phyloP scores from a whole-genome alignment of 2,888 invertebrate species.

The Oxyteleia sp. region DNA sequence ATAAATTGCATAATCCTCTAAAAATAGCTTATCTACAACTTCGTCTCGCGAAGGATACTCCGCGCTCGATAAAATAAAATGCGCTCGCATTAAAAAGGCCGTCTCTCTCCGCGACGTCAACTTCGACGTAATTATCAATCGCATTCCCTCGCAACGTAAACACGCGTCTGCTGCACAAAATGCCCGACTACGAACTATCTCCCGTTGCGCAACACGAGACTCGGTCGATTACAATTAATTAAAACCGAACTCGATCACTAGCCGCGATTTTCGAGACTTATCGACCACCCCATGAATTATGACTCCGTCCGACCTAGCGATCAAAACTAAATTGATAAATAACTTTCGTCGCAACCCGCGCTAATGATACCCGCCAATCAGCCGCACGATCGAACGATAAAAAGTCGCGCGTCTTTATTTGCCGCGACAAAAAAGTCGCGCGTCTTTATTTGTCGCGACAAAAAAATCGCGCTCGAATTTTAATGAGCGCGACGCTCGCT shows the following conservation, averaged over 20 bases:
- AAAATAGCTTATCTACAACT: slow-evolving; percentile 47
- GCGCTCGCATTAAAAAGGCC: slow-evolving; percentile 18
- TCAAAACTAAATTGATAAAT: slow-evolving; percentile 12
- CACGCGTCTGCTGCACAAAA: slow-evolving; percentile 22
- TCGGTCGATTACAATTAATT: slow-evolving; percentile 31
- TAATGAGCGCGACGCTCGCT: background rate
- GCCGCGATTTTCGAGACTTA: slow-evolving; percentile 44
- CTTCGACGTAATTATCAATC: slow-evolving; percentile 56
- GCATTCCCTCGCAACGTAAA: slow-evolving; percentile 35
- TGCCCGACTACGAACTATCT: slow-evolving; percentile 9
- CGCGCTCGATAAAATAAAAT: slow-evolving; percentile 27
- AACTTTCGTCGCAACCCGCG: slow-evolving; percentile 6
- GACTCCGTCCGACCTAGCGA: slow-evolving; percentile 1
- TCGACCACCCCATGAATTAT: slow-evolving; percentile 37
- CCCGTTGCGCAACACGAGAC: slow-evolving; percentile 31
- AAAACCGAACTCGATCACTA: slow-evolving; percentile 19
- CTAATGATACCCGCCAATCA: background rate
- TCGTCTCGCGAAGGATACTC: slow-evolving; percentile 43
- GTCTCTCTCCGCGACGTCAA: slow-evolving; percentile 20
- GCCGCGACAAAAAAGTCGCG: background rate
- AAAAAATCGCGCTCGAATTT: too few relatives aligned
- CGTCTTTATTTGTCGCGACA: too few relatives aligned
- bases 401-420: background rate
- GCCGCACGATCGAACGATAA: too few relatives aligned
- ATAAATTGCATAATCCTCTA: slow-evolving; percentile 26